Conservation (phyloP, 1,140 invertebrate genomes). For the Colletes gigas region DNA sequence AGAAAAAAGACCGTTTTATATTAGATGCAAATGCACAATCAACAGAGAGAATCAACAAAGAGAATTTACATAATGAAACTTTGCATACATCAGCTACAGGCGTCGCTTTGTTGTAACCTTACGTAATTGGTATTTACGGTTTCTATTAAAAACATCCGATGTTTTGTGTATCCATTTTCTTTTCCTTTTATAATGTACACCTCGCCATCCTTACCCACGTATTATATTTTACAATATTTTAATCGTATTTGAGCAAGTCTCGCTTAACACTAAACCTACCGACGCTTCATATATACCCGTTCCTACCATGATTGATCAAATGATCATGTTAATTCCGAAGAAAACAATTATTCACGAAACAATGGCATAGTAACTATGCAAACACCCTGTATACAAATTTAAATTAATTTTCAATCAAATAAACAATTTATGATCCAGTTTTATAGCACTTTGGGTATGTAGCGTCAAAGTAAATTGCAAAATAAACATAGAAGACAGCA, state of each 20-base stretch:
- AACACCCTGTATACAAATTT: no score
- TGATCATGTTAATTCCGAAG: no score
- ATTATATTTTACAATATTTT: background rate
- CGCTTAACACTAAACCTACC: background rate
- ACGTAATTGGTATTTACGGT: background rate
- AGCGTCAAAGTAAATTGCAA: no score
- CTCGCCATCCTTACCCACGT: background rate
- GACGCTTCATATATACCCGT: no score
- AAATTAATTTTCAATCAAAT: no score
- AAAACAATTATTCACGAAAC: no score
- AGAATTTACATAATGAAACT: background rate
- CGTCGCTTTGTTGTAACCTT: background rate
- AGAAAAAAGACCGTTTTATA: background rate
- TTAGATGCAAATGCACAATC: background rate
- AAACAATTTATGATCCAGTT: no score
- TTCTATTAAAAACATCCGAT: background rate
- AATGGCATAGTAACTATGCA: no score
- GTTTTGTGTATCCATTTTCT: no score
- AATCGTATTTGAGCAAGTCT: slow-evolving; percentile 8
- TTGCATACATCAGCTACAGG: background rate
- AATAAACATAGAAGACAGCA: no score
- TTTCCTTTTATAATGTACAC: background rate
- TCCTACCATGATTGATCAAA: no score
- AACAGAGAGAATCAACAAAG: background rate
- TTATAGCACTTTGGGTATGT: no score